Conservation (phyloP, 2,888 invertebrate genomes). For the Hermaeophaga mercurialis region DNA sequence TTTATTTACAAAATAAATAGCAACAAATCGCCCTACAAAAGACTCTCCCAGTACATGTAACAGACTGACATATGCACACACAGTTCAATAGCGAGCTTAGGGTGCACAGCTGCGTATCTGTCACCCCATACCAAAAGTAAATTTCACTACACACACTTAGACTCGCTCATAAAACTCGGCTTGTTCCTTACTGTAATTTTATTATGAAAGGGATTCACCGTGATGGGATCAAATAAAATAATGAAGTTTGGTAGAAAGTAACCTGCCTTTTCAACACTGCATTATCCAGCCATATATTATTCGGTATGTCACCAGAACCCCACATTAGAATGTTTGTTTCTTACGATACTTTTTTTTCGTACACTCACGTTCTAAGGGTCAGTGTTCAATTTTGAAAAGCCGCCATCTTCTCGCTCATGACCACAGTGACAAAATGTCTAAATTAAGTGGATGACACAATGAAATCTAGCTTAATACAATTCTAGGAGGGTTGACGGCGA, state of each 20-base stretch:
- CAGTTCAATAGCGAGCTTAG: constrained; percentile 53
- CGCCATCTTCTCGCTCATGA: constrained; percentile 51
- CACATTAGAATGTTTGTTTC: constrained; percentile 51
- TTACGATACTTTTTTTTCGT: constrained; percentile 15
- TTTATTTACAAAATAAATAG: constrained; percentile 53
- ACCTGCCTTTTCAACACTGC: constrained; percentile 60
- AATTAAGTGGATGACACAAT: constrained; percentile 47
- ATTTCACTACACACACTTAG: constrained; percentile 36
- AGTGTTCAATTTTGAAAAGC: constrained; percentile 48
- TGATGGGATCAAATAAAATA: constrained; percentile 57
- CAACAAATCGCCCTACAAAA: constrained; percentile 54
- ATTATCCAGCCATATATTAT: constrained; percentile 60
- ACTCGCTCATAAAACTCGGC: constrained; percentile 6
- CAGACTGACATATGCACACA: constrained; percentile 58
- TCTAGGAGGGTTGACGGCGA: constrained; percentile 20
- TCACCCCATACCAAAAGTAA: constrained; percentile 48
- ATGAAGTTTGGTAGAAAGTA: constrained; percentile 59
- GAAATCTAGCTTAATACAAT: constrained; percentile 33
- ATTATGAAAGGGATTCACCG: constrained; percentile 45
- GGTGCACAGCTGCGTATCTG: constrained; percentile 53
- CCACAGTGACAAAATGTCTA: constrained; percentile 53
- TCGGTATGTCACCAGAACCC: constrained; percentile 54
- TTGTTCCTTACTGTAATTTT: constrained; percentile 40
- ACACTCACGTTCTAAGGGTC: constrained; percentile 43
- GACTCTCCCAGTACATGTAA: constrained; percentile 43